Evolutionary conservation across 2,113 vertebrate species (phyloP).

Genomic region (Cebidichthys violaceus): DNA sequence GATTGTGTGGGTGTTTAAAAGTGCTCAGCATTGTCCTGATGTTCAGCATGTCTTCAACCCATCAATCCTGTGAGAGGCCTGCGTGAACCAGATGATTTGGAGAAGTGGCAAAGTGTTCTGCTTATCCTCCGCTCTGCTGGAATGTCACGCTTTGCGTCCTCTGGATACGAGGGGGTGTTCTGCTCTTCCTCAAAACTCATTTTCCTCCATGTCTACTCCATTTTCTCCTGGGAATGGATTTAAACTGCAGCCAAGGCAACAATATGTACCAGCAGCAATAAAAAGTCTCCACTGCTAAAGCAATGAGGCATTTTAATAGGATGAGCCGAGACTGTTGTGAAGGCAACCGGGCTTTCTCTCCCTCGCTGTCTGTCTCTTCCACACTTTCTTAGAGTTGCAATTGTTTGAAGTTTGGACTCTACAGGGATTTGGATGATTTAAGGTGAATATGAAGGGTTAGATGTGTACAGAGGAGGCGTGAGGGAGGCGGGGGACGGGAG

Average conservation of each 20-base stretch:
- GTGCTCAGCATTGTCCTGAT: slow-evolving; percentile 12
- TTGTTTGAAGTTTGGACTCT: slow-evolving; percentile 69
- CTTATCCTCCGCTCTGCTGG: slow-evolving; percentile 71
- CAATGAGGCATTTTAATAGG: slow-evolving; percentile 82
- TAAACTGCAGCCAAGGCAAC: slow-evolving; percentile 74
- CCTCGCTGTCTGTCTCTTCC: slow-evolving; percentile 45
- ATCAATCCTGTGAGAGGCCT: slow-evolving; percentile 48
- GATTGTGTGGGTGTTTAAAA: slow-evolving; percentile 30
- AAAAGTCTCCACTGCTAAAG: slow-evolving; percentile 69
- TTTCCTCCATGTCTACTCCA: slow-evolving; percentile 67
- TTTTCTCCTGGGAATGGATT: slow-evolving; percentile 70
- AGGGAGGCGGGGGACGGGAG: slow-evolving; percentile 35
- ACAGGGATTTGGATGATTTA: slow-evolving; percentile 70
- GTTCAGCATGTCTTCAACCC: slow-evolving; percentile 41
- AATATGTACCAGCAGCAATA: slow-evolving; percentile 71
- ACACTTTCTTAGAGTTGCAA: slow-evolving; percentile 42
- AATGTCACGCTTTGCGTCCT: slow-evolving; percentile 73
- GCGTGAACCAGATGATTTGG: slow-evolving; percentile 54
- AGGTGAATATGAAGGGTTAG: slow-evolving; percentile 68
- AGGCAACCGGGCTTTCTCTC: slow-evolving; percentile 45
- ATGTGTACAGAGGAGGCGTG: slow-evolving; percentile 44
- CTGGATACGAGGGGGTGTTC: slow-evolving; percentile 54
- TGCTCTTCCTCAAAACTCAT: slow-evolving; percentile 74
- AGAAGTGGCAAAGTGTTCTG: slow-evolving; percentile 60
- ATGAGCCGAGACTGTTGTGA: slow-evolving; percentile 72